These are phyloP conservation scores for Ectobius pallidus DNA, from an alignment of 2,888 invertebrate species.

Conservation along the genomic window DNA sequence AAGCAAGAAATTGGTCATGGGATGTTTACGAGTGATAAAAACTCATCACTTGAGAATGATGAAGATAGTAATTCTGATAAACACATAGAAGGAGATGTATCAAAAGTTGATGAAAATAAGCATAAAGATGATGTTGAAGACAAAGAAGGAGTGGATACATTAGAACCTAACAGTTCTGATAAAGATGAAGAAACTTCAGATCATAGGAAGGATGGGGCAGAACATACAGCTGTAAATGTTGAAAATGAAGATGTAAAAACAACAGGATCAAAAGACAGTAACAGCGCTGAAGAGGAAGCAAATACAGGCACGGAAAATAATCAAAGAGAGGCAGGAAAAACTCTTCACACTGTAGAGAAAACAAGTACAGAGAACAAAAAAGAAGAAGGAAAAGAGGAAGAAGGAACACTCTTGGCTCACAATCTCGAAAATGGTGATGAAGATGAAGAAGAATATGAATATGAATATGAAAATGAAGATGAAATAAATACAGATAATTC, in stretches of 20 bases:
- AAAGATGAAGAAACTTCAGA: neutral
- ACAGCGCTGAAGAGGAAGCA: neutral
- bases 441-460: neutral
- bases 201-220: neutral
- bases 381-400: neutral
- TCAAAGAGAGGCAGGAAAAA: neutral
- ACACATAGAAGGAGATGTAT: too few relatives aligned
- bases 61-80: too few relatives aligned
- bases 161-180: neutral
- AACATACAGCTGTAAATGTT: neutral
- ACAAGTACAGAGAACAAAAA: too few relatives aligned
- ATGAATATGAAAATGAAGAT: neutral
- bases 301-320: neutral
- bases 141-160: too few relatives aligned
- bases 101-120: too few relatives aligned
- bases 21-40: too few relatives aligned
- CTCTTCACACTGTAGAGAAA: neutral
- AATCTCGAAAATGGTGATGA: neutral
- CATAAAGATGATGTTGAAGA: too few relatives aligned
- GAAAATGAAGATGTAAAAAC: neutral
- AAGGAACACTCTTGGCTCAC: neutral
- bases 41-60: too few relatives aligned
- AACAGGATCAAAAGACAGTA: neutral
- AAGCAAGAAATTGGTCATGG: neutral
- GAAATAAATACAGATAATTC: neutral